Conservation (phyloP, 2,888 invertebrate genomes). For the Rhamnusium bicolor region DNA sequence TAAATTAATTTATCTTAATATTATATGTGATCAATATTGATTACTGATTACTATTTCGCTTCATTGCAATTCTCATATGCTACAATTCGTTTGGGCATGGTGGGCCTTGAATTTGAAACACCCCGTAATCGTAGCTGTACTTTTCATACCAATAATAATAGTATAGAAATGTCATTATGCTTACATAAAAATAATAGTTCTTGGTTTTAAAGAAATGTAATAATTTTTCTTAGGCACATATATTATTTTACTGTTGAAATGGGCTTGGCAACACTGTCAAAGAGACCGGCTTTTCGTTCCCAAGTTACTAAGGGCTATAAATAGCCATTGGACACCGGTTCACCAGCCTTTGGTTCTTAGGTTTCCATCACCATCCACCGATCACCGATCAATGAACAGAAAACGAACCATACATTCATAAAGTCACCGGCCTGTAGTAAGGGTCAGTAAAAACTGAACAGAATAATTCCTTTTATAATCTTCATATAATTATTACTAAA, state of each 20-base stretch:
- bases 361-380: constrained; percentile 14
- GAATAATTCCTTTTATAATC: neutral
- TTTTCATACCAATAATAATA: no score
- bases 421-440: constrained; percentile 14
- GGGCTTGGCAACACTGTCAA: constrained; percentile 18
- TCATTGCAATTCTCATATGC: no score
- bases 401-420: constrained; percentile 30
- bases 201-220: neutral
- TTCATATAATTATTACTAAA: no score
- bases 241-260: neutral
- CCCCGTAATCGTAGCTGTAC: no score
- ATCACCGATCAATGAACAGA: constrained; percentile 32
- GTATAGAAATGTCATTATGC: no score
- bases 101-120: no score
- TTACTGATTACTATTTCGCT: no score
- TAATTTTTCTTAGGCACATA: neutral
- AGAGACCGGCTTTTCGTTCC: constrained; percentile 27
- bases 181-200: neutral
- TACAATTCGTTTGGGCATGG: no score
- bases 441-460: neutral
- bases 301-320: constrained; percentile 30
- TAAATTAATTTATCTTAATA: neutral
- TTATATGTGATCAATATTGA: no score
- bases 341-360: constrained; percentile 28
- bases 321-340: constrained; percentile 28